Conservation (phyloP, 2,113 vertebrate genomes). For the Tragelaphus buxtoni region DNA sequence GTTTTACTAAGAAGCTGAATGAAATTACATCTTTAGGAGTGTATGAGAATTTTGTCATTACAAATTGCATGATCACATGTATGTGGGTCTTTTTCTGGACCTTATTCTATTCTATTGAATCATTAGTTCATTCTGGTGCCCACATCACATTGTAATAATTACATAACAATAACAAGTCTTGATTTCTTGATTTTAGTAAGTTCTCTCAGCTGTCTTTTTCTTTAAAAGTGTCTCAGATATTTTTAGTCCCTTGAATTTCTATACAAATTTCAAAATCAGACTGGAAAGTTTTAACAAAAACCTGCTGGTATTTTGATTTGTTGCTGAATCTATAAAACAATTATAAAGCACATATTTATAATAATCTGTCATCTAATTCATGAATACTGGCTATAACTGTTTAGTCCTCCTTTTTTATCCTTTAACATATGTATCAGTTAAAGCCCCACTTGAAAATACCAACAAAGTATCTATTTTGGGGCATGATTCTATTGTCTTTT, state of each 20-base stretch:
- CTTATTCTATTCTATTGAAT: background rate
- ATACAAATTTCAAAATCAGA: background rate
- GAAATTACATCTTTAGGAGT: background rate
- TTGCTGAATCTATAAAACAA: background rate
- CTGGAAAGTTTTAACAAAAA: background rate
- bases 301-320: background rate
- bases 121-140: background rate
- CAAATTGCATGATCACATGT: background rate
- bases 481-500: background rate
- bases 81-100: background rate
- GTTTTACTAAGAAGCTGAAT: background rate
- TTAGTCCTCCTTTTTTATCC: background rate
- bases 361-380: background rate
- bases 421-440: background rate
- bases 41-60: background rate
- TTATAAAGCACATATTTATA: background rate
- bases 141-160: background rate
- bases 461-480: background rate
- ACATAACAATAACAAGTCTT: background rate
- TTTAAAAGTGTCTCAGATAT: background rate
- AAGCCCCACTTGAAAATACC: background rate
- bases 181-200: background rate
- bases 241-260: background rate
- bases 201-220: background rate
- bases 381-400: background rate